phyloP scores from a whole-genome alignment of 2,113 vertebrate genomes.

The Ageneiosus marmoratus region DNA sequence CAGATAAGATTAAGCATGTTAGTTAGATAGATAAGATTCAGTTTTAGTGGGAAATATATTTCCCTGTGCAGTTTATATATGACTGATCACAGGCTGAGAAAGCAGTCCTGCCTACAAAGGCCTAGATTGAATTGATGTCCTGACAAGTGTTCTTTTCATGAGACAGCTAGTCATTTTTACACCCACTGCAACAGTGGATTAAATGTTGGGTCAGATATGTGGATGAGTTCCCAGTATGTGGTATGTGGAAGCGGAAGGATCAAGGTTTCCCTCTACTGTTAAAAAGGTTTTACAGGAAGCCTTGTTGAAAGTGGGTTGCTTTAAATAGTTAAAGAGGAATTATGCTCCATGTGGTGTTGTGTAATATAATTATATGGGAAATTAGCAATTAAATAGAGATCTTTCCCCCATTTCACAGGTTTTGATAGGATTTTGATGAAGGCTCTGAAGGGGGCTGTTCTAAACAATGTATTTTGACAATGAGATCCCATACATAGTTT shows the following conservation, averaged over 20 bases:
- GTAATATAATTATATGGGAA: constrained; percentile 10
- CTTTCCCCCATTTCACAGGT: background rate
- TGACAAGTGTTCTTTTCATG: constrained; percentile 46
- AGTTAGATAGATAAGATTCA: background rate
- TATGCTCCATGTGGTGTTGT: background rate
- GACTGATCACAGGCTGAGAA: constrained; percentile 14
- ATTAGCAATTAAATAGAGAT: background rate
- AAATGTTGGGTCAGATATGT: constrained; percentile 37
- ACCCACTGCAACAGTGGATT: constrained; percentile 39
- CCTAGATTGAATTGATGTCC: constrained; percentile 21
- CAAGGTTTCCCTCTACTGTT: constrained; percentile 70
- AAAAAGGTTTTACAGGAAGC: background rate
- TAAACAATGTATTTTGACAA: too few relatives aligned
- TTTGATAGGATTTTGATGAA: background rate
- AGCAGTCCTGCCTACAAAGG: constrained; percentile 21
- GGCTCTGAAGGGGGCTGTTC: too few relatives aligned
- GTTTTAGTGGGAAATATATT: background rate
- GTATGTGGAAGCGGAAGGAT: constrained; percentile 39
- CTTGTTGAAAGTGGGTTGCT: constrained; percentile 2
- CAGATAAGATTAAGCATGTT: background rate
- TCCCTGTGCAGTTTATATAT: constrained; percentile 1
- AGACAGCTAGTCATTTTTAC: constrained; percentile 46
- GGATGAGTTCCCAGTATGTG: constrained; percentile 37
- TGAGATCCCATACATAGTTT: too few relatives aligned
- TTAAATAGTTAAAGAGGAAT: background rate